Evolutionary conservation across 2,888 invertebrate genomes (phyloP).

Genomic region (Trachelus tabidus): DNA sequence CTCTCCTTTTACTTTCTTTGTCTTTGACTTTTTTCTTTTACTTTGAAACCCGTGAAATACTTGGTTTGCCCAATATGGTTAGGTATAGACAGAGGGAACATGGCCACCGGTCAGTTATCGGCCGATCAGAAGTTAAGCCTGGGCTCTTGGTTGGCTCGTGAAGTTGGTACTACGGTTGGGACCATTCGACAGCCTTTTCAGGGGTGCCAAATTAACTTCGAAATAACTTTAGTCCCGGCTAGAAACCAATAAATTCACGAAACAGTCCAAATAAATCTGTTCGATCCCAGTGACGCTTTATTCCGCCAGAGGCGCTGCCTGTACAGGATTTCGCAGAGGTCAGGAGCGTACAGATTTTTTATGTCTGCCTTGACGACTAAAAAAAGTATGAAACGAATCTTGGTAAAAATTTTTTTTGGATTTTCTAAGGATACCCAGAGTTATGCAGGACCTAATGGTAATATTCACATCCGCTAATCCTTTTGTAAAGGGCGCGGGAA

Average conservation of each 20-base stretch:
- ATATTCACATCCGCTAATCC: too few species aligned
- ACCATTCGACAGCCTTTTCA: constrained; percentile 37
- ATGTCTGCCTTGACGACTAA: too few species aligned
- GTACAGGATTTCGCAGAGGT: not conserved
- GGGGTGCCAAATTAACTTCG: constrained; percentile 55
- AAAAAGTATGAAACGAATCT: too few species aligned
- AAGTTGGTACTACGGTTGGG: constrained; percentile 22
- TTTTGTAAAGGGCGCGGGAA: constrained; percentile 20
- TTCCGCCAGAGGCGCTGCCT: not conserved
- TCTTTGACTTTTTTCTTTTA: constrained; percentile 1
- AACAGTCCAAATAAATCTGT: constrained; percentile 8
- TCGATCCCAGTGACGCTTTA: too few species aligned
- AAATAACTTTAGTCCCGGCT: constrained; percentile 37
- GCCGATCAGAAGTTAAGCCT: constrained; percentile 49
- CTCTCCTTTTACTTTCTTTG: not conserved
- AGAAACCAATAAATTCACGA: constrained; percentile 28
- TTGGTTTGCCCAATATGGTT: constrained; percentile 17
- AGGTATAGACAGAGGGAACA: constrained; percentile 50
- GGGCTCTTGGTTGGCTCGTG: constrained; percentile 29
- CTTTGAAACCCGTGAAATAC: not conserved
- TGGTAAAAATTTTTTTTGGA: too few species aligned
- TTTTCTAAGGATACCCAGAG: too few species aligned
- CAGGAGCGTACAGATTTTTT: too few species aligned
- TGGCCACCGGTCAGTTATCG: constrained; percentile 55
- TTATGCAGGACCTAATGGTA: too few species aligned